Conservation (phyloP, 2,888 invertebrate species). For the Microplitis deprimator region DNA sequence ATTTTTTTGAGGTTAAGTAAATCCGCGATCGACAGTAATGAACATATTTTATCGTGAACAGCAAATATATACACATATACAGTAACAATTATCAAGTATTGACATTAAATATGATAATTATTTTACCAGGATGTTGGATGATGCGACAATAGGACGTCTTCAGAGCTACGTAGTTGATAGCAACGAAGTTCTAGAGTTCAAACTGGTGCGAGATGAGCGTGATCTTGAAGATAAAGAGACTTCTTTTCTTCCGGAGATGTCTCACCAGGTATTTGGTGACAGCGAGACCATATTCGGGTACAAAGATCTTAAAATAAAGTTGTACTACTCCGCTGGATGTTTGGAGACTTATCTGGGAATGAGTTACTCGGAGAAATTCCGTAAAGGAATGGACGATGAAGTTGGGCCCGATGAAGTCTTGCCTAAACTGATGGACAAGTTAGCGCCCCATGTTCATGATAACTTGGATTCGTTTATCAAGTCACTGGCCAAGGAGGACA, state of each 20-base stretch:
- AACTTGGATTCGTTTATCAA: conserved; percentile 83
- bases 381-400: conserved; percentile 75
- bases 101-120: neutral
- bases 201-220: conserved; percentile 75
- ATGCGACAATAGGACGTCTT: conserved; percentile 59
- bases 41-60: too few relatives aligned
- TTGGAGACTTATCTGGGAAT: conserved; percentile 86
- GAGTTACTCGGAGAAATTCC: conserved; percentile 80
- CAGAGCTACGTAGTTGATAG: conserved; percentile 70
- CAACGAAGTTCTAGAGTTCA: conserved; percentile 73
- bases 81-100: too few relatives aligned
- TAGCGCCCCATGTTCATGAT: conserved; percentile 80
- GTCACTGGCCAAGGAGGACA: conserved; percentile 80
- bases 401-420: conserved; percentile 84
- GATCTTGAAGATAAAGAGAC: conserved; percentile 79
- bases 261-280: conserved; percentile 91
- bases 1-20: too few relatives aligned
- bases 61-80: too few relatives aligned
- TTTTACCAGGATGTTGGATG: conserved; percentile 61
- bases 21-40: too few relatives aligned
- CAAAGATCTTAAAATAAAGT: conserved; percentile 82
- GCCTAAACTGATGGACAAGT: conserved; percentile 78
- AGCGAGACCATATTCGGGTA: conserved; percentile 96
- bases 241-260: conserved; percentile 87
- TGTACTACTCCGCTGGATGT: conserved; percentile 87